phyloP scores from a whole-genome alignment of 2,888 invertebrate genomes.

The Scaptomyza cyrtandrae region DNA sequence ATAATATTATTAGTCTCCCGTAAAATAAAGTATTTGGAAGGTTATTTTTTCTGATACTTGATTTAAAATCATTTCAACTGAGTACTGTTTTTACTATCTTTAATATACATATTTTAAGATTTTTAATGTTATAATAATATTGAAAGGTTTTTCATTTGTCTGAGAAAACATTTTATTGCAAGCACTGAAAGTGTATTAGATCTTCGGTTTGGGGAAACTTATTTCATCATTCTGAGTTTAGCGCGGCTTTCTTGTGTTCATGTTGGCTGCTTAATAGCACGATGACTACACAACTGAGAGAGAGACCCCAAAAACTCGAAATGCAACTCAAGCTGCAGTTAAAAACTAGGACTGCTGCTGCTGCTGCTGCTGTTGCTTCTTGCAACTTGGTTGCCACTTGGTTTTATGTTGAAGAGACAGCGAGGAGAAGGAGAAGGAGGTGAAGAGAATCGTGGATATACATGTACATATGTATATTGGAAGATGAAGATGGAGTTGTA shows the following conservation, averaged over 20 bases:
- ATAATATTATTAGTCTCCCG: too few species aligned
- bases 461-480: too few species aligned
- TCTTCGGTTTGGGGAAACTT: neutral
- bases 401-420: neutral
- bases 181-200: neutral
- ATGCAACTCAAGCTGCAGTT: constrained; percentile 34
- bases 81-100: too few species aligned
- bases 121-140: too few species aligned
- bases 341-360: constrained; percentile 37
- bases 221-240: constrained; percentile 13
- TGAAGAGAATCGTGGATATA: neutral
- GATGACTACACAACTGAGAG: constrained; percentile 62
- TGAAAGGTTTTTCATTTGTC: too few species aligned
- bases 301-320: constrained; percentile 41
- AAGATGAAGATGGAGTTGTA: constrained; percentile 69
- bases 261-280: constrained; percentile 70
- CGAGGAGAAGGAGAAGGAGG: neutral
- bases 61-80: too few species aligned
- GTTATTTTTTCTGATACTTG: too few species aligned
- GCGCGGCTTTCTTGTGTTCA: constrained; percentile 39
- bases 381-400: constrained; percentile 42
- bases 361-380: constrained; percentile 9
- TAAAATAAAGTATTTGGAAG: too few species aligned
- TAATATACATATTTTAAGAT: too few species aligned
- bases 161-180: too few species aligned